These are phyloP conservation scores for Drosophila pectinifera DNA, from an alignment of 1,140 invertebrate genomes.

Conservation along the genomic window DNA sequence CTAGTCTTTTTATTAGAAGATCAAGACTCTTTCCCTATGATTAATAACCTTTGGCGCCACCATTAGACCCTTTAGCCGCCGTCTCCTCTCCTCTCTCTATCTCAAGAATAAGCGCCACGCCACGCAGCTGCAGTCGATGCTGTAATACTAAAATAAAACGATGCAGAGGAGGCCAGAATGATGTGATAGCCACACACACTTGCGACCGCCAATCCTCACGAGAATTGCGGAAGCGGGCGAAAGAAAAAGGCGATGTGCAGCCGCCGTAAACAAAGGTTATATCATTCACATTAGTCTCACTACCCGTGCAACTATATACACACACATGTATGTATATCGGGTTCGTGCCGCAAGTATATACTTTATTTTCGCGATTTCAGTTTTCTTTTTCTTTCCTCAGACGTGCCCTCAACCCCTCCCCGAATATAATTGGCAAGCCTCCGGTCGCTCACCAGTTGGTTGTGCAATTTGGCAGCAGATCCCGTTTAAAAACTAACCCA, in stretches of 20 bases:
- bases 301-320: slow-evolving; percentile 12
- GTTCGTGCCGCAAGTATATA: slow-evolving; percentile 48
- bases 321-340: slow-evolving; percentile 9
- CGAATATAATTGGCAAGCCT: slow-evolving; percentile 22
- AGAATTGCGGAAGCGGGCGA: slow-evolving; percentile 36
- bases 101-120: background rate
- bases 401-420: slow-evolving; percentile 40
- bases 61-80: background rate
- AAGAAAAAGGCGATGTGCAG: slow-evolving; percentile 20
- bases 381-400: slow-evolving; percentile 25
- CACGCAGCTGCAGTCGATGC: slow-evolving; percentile 15
- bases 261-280: slow-evolving; percentile 47
- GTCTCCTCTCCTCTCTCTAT: slow-evolving; percentile 1
- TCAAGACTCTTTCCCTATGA: background rate
- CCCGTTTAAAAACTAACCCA: slow-evolving; percentile 16
- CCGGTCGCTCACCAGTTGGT: slow-evolving; percentile 15
- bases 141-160: slow-evolving; percentile 26
- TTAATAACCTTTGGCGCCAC: slow-evolving; percentile 22
- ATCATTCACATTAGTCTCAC: slow-evolving; percentile 37
- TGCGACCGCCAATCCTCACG: slow-evolving; percentile 15
- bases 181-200: slow-evolving; percentile 30
- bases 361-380: slow-evolving; percentile 56
- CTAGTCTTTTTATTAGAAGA: too few relatives aligned
- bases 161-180: slow-evolving; percentile 15
- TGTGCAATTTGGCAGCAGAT: slow-evolving; percentile 59